phyloP scores from a whole-genome alignment of 2,888 invertebrate genomes.

The Onthophagus sagittarius region DNA sequence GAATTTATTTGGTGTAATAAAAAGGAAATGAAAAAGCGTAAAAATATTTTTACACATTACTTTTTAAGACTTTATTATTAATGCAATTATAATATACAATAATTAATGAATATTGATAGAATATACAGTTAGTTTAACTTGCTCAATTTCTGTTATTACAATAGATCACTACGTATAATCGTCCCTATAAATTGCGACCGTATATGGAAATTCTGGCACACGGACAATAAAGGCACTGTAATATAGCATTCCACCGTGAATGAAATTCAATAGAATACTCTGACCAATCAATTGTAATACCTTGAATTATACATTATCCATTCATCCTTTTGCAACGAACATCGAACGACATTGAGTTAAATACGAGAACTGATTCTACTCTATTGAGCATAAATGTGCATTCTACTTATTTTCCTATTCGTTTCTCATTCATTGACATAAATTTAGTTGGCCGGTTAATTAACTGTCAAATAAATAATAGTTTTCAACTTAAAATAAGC shows the following conservation, averaged over 20 bases:
- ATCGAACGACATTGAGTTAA: not conserved
- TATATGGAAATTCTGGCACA: not conserved
- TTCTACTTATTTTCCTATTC: not conserved
- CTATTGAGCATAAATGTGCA: not conserved
- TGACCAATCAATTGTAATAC: not conserved
- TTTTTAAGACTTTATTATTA: not conserved
- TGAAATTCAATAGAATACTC: not conserved
- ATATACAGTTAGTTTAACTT: not conserved
- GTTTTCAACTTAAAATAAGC: not conserved
- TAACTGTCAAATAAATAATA: not conserved
- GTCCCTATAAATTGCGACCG: not conserved
- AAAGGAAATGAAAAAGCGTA: not conserved
- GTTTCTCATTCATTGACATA: too few relatives aligned
- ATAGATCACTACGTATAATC: not conserved
- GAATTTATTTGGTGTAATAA: conserved; percentile 2
- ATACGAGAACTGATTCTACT: not conserved
- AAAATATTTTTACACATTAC: not conserved
- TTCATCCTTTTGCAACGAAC: not conserved
- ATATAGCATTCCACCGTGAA: not conserved
- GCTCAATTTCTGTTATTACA: not conserved
- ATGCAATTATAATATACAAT: not conserved
- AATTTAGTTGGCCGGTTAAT: not conserved
- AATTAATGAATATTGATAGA: not conserved
- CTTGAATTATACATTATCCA: not conserved
- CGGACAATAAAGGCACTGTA: not conserved